phyloP scores from a whole-genome alignment of 2,113 vertebrate species.

The Danionella cerebrum region DNA sequence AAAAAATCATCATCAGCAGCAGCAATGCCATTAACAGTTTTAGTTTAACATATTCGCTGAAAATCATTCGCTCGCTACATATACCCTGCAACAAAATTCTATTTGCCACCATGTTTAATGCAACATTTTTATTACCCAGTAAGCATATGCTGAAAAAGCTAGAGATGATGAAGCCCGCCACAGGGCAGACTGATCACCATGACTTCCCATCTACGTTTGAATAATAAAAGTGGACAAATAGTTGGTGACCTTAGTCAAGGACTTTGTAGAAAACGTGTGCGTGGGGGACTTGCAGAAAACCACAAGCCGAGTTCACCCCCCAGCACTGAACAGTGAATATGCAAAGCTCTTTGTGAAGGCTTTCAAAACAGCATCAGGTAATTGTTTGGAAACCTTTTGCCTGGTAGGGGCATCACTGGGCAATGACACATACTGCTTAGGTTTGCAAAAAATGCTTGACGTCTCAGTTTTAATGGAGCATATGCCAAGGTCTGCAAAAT shows the following conservation, averaged over 20 bases:
- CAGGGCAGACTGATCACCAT: constrained; percentile 81
- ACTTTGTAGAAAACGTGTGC: constrained; percentile 71
- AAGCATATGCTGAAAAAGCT: constrained; percentile 89
- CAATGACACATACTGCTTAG: constrained; percentile 50
- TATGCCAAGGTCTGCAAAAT: constrained; percentile 55
- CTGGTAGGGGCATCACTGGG: constrained; percentile 47
- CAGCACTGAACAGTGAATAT: constrained; percentile 68
- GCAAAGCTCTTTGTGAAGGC: constrained; percentile 55
- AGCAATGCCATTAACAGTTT: constrained; percentile 77
- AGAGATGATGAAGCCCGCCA: constrained; percentile 89
- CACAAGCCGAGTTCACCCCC: background rate
- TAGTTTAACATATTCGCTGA: constrained; percentile 79
- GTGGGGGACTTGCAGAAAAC: constrained; percentile 50
- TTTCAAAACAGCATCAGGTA: constrained; percentile 53
- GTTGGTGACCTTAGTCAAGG: constrained; percentile 95
- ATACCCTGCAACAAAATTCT: constrained; percentile 87
- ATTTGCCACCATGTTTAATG: constrained; percentile 89
- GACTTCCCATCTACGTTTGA: constrained; percentile 75
- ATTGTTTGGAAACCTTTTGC: constrained; percentile 70
- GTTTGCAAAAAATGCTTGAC: constrained; percentile 53
- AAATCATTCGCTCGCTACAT: constrained; percentile 70
- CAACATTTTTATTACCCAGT: constrained; percentile 85
- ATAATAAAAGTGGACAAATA: constrained; percentile 77
- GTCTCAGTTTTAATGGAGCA: constrained; percentile 51
- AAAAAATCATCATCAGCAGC: constrained; percentile 80